phyloP scores from a whole-genome alignment of 2,113 vertebrate genomes.

The Rattus norvegicus region DNA sequence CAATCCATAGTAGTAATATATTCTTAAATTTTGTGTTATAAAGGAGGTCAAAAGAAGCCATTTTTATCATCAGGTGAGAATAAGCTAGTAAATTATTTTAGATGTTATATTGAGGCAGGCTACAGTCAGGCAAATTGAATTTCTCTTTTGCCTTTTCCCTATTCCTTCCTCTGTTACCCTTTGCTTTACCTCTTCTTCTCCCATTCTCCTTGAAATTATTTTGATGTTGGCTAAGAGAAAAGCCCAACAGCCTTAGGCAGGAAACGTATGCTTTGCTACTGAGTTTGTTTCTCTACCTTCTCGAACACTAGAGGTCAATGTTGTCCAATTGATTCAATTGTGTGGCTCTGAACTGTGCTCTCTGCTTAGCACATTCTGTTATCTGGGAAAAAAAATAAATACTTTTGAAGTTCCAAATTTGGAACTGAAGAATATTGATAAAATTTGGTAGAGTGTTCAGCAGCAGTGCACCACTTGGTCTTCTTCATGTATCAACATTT shows the following conservation, averaged over 20 bases:
- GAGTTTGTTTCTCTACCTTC: neutral
- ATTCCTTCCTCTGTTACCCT: neutral
- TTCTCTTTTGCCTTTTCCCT: too few species aligned
- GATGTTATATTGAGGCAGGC: neutral
- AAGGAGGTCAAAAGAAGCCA: neutral
- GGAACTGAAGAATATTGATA: neutral
- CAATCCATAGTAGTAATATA: neutral
- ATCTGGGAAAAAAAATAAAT: conserved; percentile 46
- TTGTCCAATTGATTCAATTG: conserved; percentile 74
- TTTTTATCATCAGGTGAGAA: neutral
- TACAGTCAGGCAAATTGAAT: neutral
- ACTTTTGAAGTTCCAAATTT: neutral
- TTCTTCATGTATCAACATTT: neutral
- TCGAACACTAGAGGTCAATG: conserved; percentile 82
- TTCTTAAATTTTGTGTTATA: conserved; percentile 52
- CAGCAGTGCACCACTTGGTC: neutral
- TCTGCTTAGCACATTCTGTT: conserved; percentile 19
- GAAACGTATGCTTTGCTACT: neutral
- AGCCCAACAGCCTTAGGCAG: neutral
- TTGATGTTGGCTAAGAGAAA: conserved; percentile 27
- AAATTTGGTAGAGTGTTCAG: neutral
- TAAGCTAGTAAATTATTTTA: neutral
- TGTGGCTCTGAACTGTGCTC: neutral
- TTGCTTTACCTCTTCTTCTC: neutral
- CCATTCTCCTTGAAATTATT: neutral